Evolutionary conservation across 2,888 invertebrate genomes (phyloP), one percentile per base, ranked within the genome.

Genomic region (Calliopum simillimum): DNA sequence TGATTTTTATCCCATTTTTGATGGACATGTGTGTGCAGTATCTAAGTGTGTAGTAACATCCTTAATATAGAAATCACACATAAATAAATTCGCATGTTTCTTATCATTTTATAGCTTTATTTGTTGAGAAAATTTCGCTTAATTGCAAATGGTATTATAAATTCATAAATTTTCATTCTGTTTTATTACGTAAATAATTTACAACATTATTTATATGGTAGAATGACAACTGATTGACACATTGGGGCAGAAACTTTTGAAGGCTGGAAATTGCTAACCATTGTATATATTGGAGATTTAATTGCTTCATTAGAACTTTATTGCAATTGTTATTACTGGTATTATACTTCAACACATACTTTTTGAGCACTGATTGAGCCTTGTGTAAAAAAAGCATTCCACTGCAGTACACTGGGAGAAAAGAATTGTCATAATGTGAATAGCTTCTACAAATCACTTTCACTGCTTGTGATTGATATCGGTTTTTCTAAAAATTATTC

Each of bases 1-100:
- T 69, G 70, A 69, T 58, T 73, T 71, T 73, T 73, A 73, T 66
- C 70, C 66, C 62, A 70, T 73, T 66, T 73, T 70, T 69, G 62
- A 71, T 59, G 71, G 66, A 71, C 73, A 73, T 73, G 59, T 73
- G 67, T 67, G 19, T 5, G n/a, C n/a, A n/a, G n/a, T n/a, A n/a
- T n/a, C n/a, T n/a, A n/a, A 33, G 5, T 33, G 8, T 1, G 55
- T 23, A 2, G 3, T 1, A 58, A 11, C 56, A 33, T 19, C 13
- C 33, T 33, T 56, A 56, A 56, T 56, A 33, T 56, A 33, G n/a
- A 58, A 58, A 58, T 58, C 25, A 25, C 25, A 33, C 56, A 41
- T 33, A 25, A 8, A 41, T 33, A 25, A 8, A 33, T 33, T 33
- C 33, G 33, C 8, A 6, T 33, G 6, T 46, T 16, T 44, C 13